Evolutionary conservation across 2,797 vertebrate genomes (phyloP).

Genomic region (Rhyacichthys aspro): DNA sequence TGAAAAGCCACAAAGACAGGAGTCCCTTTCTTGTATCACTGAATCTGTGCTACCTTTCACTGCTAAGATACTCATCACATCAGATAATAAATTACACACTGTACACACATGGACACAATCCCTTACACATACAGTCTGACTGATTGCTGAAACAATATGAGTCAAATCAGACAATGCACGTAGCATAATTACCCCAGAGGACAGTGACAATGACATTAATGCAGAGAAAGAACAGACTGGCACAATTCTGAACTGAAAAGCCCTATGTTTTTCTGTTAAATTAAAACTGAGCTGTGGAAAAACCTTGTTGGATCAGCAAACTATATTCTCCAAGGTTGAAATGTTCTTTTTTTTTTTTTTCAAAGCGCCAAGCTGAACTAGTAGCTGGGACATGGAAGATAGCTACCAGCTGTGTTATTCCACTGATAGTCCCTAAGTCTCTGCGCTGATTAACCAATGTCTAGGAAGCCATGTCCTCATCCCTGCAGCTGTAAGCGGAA

Average conservation of each 20-base stretch:
- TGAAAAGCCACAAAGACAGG: conserved; percentile 77
- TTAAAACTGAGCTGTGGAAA: conserved; percentile 43
- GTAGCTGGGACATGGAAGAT: conserved; percentile 11
- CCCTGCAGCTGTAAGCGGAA: background rate
- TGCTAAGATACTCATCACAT: conserved; percentile 72
- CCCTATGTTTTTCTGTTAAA: conserved; percentile 57
- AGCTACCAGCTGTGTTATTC: conserved; percentile 24
- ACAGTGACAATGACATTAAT: conserved; percentile 70
- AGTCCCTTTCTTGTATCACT: conserved; percentile 71
- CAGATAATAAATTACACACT: conserved; percentile 59
- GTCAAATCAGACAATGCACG: conserved; percentile 63
- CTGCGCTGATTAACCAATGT: conserved; percentile 2
- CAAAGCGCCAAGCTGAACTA: conserved; percentile 25
- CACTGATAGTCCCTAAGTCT: background rate
- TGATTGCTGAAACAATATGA: conserved; percentile 70
- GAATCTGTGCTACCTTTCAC: conserved; percentile 71
- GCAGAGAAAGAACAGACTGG: conserved; percentile 24
- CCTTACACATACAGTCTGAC: conserved; percentile 46
- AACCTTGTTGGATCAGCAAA: conserved; percentile 65
- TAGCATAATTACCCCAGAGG: conserved; percentile 68
- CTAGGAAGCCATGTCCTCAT: conserved; percentile 3
- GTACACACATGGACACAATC: conserved; percentile 47
- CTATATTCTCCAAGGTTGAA: conserved; percentile 34
- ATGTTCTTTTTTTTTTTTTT: conserved; percentile 38
- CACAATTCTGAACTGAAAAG: conserved; percentile 31